A percentile compares a stretch with the other conserved stretches of the same genome.
These are phyloP conservation scores for Galeopterus variegatus DNA, from an alignment of 2,113 vertebrate genomes.

Conservation along the genomic window DNA sequence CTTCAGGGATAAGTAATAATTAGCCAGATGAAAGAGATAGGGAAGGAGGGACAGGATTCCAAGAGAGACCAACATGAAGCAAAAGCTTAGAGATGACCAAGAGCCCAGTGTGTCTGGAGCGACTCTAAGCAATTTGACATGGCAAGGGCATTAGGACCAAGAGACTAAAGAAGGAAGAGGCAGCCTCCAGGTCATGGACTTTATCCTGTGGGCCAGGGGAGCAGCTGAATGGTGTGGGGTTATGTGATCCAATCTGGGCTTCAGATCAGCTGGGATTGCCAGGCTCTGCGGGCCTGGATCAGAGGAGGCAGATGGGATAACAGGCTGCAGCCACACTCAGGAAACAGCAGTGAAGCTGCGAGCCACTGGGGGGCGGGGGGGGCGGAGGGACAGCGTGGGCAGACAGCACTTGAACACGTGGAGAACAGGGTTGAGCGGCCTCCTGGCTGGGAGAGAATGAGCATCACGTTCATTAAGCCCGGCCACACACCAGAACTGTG, in stretches of 20 bases:
- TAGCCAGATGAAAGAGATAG: neutral
- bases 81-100: neutral
- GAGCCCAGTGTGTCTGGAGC: neutral
- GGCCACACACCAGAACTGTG: neutral
- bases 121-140: neutral
- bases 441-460: too few species aligned
- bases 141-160: neutral
- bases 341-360: too few species aligned
- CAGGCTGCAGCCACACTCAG: too few species aligned
- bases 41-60: neutral
- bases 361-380: too few species aligned
- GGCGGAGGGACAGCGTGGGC: too few species aligned
- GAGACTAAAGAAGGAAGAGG: neutral
- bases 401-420: too few species aligned
- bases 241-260: neutral
- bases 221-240: neutral
- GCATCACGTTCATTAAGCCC: neutral
- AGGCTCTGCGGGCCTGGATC: neutral
- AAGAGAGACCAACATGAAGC: neutral
- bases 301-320: neutral
- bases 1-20: neutral
- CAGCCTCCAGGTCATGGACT: neutral
- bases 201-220: neutral
- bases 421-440: too few species aligned
- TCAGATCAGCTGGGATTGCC: neutral